Conservation (phyloP, 2,113 vertebrate genomes). For the Menidia beryllina region DNA sequence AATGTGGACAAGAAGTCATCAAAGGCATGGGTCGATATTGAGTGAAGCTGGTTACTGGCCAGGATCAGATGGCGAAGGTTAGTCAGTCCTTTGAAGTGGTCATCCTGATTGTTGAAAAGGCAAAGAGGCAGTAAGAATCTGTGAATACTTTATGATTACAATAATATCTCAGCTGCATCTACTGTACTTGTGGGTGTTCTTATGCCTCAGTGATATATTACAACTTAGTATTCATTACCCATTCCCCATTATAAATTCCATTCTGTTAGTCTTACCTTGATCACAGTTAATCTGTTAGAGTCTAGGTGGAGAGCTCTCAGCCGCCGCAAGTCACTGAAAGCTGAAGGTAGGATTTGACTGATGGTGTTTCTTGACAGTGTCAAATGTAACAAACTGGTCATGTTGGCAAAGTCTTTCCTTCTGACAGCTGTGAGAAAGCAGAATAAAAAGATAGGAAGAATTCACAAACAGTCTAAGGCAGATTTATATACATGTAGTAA, state of each 20-base stretch:
- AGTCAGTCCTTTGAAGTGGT: slow-evolving; percentile 89
- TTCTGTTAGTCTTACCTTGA: slow-evolving; percentile 65
- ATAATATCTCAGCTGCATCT: background rate
- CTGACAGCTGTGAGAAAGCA: slow-evolving; percentile 75
- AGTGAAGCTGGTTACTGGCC: slow-evolving; percentile 92
- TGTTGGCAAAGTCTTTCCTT: slow-evolving; percentile 91
- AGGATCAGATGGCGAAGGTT: slow-evolving; percentile 93
- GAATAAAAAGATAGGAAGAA: slow-evolving; percentile 16
- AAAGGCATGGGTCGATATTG: slow-evolving; percentile 87
- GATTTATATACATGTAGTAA: background rate
- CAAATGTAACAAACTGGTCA: slow-evolving; percentile 92
- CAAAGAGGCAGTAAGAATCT: background rate
- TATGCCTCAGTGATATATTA: background rate
- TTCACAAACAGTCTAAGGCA: background rate
- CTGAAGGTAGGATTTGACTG: slow-evolving; percentile 91
- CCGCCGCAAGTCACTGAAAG: slow-evolving; percentile 90
- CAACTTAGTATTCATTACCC: background rate
- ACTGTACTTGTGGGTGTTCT: background rate
- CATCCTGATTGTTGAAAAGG: slow-evolving; percentile 75
- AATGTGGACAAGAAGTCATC: slow-evolving; percentile 91
- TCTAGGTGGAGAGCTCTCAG: slow-evolving; percentile 93
- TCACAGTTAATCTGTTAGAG: slow-evolving; percentile 89
- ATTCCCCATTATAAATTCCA: slow-evolving; percentile 1
- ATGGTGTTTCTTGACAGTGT: slow-evolving; percentile 93
- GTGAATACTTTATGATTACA: background rate